phyloP scores from a whole-genome alignment of 2,113 vertebrate species.

The Psophia crepitans region DNA sequence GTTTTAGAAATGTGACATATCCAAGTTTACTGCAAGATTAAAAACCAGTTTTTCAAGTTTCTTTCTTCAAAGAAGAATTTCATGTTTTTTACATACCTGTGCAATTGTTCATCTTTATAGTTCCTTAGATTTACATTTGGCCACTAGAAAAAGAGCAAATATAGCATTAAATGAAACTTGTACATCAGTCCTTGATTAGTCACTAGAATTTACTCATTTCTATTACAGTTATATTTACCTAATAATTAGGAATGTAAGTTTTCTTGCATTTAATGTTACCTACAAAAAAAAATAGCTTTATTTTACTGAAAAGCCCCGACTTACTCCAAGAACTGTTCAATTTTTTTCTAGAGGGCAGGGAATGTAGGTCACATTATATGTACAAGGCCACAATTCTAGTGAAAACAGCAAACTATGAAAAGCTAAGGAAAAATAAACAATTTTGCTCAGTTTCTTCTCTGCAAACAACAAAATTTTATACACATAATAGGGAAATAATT shows the following conservation, averaged over 20 bases:
- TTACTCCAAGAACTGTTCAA: neutral
- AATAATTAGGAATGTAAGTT: neutral
- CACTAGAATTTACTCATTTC: neutral
- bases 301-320: neutral
- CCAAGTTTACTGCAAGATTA: neutral
- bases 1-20: neutral
- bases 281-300: neutral
- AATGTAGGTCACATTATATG: neutral
- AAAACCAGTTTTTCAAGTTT: neutral
- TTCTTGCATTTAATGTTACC: neutral
- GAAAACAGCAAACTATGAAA: neutral
- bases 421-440: neutral
- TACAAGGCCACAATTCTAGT: neutral
- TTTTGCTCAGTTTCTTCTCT: neutral
- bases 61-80: neutral
- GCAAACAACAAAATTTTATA: neutral
- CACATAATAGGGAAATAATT: neutral
- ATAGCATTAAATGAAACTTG: neutral
- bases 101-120: conserved; percentile 98
- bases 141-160: conserved; percentile 82
- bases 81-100: conserved; percentile 82
- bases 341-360: neutral
- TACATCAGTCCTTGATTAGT: neutral
- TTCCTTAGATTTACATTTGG: conserved; percentile 94
- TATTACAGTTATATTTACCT: neutral